These are phyloP conservation scores for Callospermophilus lateralis DNA, from an alignment of 2,113 vertebrate genomes.

Conservation along the genomic window DNA sequence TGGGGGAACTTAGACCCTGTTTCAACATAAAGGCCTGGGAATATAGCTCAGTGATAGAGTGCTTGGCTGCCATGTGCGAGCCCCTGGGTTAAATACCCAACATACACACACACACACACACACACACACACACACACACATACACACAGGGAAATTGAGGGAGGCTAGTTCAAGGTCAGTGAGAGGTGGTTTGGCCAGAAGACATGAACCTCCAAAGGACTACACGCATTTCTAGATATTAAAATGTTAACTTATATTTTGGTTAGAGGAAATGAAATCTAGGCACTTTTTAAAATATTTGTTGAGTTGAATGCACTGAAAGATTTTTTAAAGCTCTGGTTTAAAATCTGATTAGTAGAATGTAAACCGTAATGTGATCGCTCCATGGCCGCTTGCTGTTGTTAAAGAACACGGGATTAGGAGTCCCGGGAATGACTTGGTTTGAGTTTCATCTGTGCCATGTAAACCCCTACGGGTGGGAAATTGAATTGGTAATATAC, in stretches of 20 bases:
- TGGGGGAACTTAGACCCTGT: neutral
- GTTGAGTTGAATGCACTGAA: conserved; percentile 20
- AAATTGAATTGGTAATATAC: neutral
- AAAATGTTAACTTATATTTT: conserved; percentile 18
- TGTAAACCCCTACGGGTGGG: neutral
- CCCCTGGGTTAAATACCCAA: neutral
- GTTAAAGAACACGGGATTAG: neutral
- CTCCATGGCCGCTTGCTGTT: neutral
- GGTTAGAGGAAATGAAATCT: conserved; percentile 27
- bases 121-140: too few species aligned
- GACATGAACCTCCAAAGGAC: neutral
- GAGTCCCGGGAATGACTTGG: neutral
- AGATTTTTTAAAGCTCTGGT: neutral
- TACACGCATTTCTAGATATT: neutral
- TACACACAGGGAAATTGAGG: neutral
- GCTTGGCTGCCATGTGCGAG: neutral
- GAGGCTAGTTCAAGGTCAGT: neutral
- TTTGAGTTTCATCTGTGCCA: neutral
- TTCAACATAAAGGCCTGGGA: neutral
- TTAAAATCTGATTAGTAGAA: neutral
- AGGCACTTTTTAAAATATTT: neutral
- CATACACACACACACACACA: too few species aligned
- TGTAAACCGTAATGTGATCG: neutral
- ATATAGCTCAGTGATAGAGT: neutral
- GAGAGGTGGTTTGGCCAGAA: conserved; percentile 26